A percentile compares a stretch with the other conserved stretches of the same genome.
These are phyloP conservation scores for Formica aserva DNA, from an alignment of 2,888 invertebrate genomes.

Conservation along the genomic window DNA sequence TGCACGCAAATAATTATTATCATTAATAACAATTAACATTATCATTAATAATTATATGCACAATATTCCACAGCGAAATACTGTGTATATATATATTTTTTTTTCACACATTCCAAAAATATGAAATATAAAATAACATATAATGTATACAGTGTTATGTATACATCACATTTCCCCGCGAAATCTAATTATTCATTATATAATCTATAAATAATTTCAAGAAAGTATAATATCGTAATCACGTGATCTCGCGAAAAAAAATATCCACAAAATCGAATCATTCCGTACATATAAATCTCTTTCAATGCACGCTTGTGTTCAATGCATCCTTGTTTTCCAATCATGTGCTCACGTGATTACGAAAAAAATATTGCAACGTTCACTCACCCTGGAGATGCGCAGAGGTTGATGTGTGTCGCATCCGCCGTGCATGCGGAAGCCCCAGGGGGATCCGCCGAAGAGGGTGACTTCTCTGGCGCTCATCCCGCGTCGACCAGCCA, in stretches of 20 bases:
- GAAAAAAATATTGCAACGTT: background rate
- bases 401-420: slow-evolving; percentile 92
- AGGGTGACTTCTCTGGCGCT: slow-evolving; percentile 91
- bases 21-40: slow-evolving; percentile 24
- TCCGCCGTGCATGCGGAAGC: slow-evolving; percentile 95
- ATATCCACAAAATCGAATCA: background rate
- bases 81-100: background rate
- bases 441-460: slow-evolving; percentile 95
- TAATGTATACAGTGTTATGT: background rate
- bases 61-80: background rate
- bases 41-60: slow-evolving; percentile 18
- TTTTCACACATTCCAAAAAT: background rate
- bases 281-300: background rate
- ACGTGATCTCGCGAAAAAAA: background rate
- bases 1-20: slow-evolving; percentile 5
- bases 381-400: slow-evolving; percentile 92
- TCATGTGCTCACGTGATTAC: slow-evolving; percentile 10
- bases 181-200: background rate
- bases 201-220: background rate
- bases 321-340: background rate
- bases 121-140: background rate
- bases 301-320: background rate
- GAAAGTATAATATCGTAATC: background rate
- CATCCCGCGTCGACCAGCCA: slow-evolving; percentile 86
- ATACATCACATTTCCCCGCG: background rate